Percentiles rank a stretch among this genome's conserved stretches.
Evolutionary conservation across 2,888 invertebrate species (phyloP).

Genomic region (Aspidiotus rigidus): DNA sequence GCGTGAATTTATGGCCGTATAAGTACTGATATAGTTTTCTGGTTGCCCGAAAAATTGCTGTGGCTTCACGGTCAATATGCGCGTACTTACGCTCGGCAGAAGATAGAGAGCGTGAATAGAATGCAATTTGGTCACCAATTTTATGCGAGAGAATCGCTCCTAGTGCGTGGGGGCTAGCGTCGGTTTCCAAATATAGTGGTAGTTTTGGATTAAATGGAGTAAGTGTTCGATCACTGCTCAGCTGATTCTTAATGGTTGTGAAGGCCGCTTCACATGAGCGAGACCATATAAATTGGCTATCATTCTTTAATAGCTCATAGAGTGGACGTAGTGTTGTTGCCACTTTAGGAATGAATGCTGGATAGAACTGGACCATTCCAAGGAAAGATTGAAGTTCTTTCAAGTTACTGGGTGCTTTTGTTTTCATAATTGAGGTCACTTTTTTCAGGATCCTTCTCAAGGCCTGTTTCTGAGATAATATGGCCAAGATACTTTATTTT

Average conservation of each 20-base stretch:
- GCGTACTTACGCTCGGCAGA: slow-evolving; percentile 28
- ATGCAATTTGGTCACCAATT: slow-evolving; percentile 28
- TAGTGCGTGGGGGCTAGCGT: slow-evolving; percentile 35
- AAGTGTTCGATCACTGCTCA: slow-evolving; percentile 36
- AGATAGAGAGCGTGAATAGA: slow-evolving; percentile 35
- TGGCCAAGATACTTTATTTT: background rate
- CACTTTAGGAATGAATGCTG: background rate
- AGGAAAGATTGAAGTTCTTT: background rate
- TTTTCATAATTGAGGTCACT: background rate
- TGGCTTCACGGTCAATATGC: slow-evolving; percentile 36
- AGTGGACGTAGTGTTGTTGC: background rate
- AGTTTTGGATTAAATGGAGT: slow-evolving; percentile 32
- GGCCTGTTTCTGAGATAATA: background rate
- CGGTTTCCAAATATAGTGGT: slow-evolving; percentile 33
- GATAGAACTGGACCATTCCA: background rate
- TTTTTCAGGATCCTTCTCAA: background rate
- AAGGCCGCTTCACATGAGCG: background rate
- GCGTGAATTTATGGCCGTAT: slow-evolving; percentile 1
- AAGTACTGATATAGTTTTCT: slow-evolving; percentile 7
- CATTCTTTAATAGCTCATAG: background rate
- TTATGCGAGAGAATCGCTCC: slow-evolving; percentile 33
- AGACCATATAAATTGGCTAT: background rate
- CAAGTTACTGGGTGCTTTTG: background rate
- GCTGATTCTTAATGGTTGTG: slow-evolving; percentile 37
- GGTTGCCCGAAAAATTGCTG: slow-evolving; percentile 31